A percentile compares a stretch with the other conserved stretches of the same genome.
Conservation (phyloP, 2,113 vertebrate species). For the Ptilorrhoa leucosticta region DNA sequence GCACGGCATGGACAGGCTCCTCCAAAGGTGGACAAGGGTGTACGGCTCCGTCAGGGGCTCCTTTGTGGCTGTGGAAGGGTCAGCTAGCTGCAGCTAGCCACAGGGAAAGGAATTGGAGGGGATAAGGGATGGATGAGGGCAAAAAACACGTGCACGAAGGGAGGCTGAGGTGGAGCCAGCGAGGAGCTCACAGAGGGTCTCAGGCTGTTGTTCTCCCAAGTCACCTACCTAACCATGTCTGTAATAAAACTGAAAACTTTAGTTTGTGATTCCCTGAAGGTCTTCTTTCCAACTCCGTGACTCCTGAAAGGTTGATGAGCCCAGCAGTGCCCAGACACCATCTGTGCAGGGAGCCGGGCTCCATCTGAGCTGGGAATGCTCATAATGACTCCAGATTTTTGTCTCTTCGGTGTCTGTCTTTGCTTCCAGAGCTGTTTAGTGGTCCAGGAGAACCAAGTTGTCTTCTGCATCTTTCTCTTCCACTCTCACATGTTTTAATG, state of each 20-base stretch:
- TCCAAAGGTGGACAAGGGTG: neutral
- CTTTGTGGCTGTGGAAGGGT: neutral
- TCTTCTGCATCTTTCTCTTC: neutral
- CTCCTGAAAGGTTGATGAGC: neutral
- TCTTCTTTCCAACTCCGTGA: neutral
- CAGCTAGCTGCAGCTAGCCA: neutral
- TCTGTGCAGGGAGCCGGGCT: neutral
- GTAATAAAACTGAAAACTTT: neutral
- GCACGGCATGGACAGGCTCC: neutral
- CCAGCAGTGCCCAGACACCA: neutral
- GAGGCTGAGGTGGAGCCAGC: neutral
- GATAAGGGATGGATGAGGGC: neutral
- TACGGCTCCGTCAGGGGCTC: fast-evolving
- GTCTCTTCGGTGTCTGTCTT: neutral
- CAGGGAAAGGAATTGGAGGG: neutral
- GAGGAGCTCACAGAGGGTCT: neutral
- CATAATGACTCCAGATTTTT: neutral
- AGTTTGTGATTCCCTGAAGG: neutral
- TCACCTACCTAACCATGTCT: neutral
- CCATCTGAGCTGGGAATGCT: neutral
- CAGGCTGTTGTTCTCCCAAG: neutral
- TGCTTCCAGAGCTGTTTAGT: neutral
- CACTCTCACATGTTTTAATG: neutral
- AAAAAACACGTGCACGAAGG: fast-evolving
- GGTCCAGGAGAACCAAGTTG: neutral